phyloP scores from a whole-genome alignment of 2,113 vertebrate species.

The Antechinus flavipes region DNA sequence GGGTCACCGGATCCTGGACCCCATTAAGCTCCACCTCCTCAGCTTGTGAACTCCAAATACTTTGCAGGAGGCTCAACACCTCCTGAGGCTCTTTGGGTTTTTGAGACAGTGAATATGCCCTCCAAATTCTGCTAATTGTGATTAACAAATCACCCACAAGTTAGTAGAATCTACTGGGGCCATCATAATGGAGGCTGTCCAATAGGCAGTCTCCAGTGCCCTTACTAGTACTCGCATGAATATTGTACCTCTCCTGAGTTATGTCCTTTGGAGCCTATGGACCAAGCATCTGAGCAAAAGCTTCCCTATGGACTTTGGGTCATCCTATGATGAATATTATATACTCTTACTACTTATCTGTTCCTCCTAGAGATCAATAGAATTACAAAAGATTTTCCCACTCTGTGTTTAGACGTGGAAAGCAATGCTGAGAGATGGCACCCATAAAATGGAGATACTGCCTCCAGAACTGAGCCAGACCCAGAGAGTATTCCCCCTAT shows the following conservation, averaged over 20 bases:
- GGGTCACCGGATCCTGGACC: not conserved
- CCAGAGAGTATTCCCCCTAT: not conserved
- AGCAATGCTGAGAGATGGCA: not conserved
- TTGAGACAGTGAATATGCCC: not conserved
- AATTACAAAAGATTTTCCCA: not conserved
- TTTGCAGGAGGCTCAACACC: not conserved
- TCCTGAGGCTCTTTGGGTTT: not conserved
- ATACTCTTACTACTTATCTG: not conserved
- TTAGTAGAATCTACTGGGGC: not conserved
- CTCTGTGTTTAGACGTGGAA: not conserved
- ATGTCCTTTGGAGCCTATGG: not conserved
- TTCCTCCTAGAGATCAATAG: not conserved
- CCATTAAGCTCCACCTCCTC: not conserved
- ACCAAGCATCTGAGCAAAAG: not conserved
- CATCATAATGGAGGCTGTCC: not conserved
- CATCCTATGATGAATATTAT: no score
- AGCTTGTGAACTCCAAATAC: not conserved
- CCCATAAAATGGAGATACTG: not conserved
- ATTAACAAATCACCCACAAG: not conserved
- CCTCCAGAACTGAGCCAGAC: not conserved
- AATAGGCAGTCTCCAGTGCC: not conserved
- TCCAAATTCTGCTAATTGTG: not conserved
- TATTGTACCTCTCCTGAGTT: not conserved
- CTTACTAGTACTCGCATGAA: not conserved
- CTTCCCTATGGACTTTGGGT: not conserved